A percentile compares a stretch with the other conserved stretches of the same genome.
Evolutionary conservation across 2,797 vertebrate species (phyloP).

Genomic region (Poecilia picta): DNA sequence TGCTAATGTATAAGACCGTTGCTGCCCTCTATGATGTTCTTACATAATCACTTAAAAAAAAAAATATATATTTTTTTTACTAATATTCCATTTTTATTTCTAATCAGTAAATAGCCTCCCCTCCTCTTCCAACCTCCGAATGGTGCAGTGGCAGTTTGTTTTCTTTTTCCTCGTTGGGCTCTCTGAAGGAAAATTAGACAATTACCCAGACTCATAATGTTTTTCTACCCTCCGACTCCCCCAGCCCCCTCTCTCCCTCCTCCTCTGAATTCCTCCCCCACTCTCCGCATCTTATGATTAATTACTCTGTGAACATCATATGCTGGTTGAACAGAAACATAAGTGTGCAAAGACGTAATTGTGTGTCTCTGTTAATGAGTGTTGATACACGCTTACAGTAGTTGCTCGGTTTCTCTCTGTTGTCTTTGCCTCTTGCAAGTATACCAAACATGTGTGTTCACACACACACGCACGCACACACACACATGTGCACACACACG

Average conservation of each 20-base stretch:
- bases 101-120: slow-evolving; percentile 6
- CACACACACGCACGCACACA: slow-evolving; percentile 7
- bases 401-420: slow-evolving; percentile 54
- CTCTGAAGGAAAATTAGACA: slow-evolving; percentile 81
- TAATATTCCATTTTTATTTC: slow-evolving; percentile 6
- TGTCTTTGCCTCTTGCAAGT: slow-evolving; percentile 48
- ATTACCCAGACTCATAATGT: slow-evolving; percentile 81
- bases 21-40: not conserved
- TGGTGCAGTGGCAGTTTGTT: slow-evolving; percentile 57
- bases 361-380: slow-evolving; percentile 81
- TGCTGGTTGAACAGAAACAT: slow-evolving; percentile 77
- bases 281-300: slow-evolving; percentile 77
- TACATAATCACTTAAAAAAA: not conserved
- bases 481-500: slow-evolving; percentile 15
- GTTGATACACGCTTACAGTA: slow-evolving; percentile 67
- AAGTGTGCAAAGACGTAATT: slow-evolving; percentile 73
- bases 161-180: slow-evolving; percentile 70
- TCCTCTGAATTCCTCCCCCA: slow-evolving; percentile 64
- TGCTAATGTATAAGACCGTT: not conserved
- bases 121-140: slow-evolving; percentile 37
- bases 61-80: not conserved
- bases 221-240: slow-evolving; percentile 61
- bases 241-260: not conserved
- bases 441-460: slow-evolving; percentile 34
- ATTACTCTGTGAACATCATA: slow-evolving; percentile 82